Conservation (phyloP, 1,140 invertebrate species). For the Listronotus oregonensis region DNA sequence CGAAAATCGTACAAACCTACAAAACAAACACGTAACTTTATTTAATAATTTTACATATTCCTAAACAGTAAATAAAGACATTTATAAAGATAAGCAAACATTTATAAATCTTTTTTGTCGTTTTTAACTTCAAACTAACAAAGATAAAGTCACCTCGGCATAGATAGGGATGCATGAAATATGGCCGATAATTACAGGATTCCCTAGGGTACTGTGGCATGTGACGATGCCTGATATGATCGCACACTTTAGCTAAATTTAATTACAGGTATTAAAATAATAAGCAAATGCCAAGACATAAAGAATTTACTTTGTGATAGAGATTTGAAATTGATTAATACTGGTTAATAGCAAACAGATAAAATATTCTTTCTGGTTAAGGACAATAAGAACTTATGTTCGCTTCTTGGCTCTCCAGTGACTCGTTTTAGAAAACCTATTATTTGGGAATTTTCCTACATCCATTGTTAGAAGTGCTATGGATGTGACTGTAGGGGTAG, state of each 20-base stretch:
- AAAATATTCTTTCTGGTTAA: no score
- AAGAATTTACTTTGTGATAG: constrained; percentile 23
- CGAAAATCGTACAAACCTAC: no score
- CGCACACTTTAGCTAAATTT: constrained; percentile 27
- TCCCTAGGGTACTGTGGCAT: constrained; percentile 9
- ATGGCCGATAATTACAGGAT: constrained; percentile 25
- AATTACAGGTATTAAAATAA: constrained; percentile 26
- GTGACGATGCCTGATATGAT: constrained; percentile 28
- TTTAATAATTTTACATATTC: no score
- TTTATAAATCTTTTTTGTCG: constrained; percentile 5
- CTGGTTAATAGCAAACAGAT: constrained; percentile 1
- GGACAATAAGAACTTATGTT: no score
- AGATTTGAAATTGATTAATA: constrained; percentile 5
- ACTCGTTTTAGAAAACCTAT: no score
- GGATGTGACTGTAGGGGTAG: no score
- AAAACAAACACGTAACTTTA: no score
- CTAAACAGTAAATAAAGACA: constrained; percentile 9
- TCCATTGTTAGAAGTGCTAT: no score
- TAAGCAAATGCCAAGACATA: constrained; percentile 14
- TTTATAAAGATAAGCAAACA: background rate
- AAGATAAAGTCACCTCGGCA: constrained; percentile 13
- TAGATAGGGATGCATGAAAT: constrained; percentile 21
- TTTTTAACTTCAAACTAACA: constrained; percentile 12
- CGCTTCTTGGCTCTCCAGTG: no score
- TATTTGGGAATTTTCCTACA: no score